Evolutionary conservation across 2,888 invertebrate species (phyloP).

Genomic region (Agonopterix subpropinquella): DNA sequence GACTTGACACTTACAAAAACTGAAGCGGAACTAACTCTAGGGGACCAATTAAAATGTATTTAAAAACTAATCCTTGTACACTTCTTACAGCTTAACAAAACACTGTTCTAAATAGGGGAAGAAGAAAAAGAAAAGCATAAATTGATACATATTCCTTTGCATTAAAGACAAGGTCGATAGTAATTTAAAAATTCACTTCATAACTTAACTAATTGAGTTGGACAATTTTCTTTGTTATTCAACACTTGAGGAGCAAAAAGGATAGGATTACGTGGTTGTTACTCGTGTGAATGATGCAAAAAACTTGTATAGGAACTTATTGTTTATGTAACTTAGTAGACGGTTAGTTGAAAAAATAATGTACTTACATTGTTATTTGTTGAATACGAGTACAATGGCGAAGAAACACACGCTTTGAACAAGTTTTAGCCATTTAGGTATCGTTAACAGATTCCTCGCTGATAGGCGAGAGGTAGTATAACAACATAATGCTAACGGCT

Average conservation of each 20-base stretch:
- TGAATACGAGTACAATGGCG: too few relatives aligned
- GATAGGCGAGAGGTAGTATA: too few relatives aligned
- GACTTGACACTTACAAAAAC: conserved; percentile 10
- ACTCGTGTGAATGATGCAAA: conserved; percentile 31
- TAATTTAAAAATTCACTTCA: conserved; percentile 32
- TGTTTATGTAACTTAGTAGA: too few relatives aligned
- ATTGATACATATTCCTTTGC: background rate
- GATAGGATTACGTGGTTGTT: conserved; percentile 16
- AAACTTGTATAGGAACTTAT: conserved; percentile 5
- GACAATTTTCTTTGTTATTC: conserved; percentile 39
- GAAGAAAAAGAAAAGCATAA: background rate
- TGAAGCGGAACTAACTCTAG: conserved; percentile 24
- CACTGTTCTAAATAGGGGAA: conserved; percentile 4
- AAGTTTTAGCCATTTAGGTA: too few relatives aligned
- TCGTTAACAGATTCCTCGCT: too few relatives aligned
- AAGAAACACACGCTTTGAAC: too few relatives aligned
- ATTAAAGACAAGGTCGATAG: conserved; percentile 22
- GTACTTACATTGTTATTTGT: too few relatives aligned
- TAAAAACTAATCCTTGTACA: conserved; percentile 46
- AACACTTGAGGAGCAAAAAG: conserved; percentile 29
- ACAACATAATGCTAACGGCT: too few relatives aligned
- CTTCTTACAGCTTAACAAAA: conserved; percentile 9
- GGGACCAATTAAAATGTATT: conserved; percentile 59
- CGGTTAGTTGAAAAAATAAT: too few relatives aligned
- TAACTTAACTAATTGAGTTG: conserved; percentile 40